Evolutionary conservation across 2,113 vertebrate species (phyloP).

Genomic region (Pedionomus torquatus): DNA sequence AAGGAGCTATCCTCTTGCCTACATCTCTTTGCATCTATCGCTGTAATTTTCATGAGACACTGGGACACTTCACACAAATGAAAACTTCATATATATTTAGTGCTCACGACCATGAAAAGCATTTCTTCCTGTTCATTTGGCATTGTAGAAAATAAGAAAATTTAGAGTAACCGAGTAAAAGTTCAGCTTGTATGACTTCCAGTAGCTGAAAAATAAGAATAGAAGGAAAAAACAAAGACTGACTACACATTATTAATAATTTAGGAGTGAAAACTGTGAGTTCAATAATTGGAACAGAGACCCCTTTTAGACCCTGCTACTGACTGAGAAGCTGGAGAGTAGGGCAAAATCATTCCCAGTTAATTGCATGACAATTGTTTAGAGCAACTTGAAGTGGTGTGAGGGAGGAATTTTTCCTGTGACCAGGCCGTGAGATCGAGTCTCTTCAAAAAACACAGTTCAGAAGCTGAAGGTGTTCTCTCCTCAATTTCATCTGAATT

Average conservation of each 20-base stretch:
- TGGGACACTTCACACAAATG: neutral
- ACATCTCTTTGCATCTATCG: neutral
- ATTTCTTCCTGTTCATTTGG: neutral
- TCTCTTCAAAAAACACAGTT: neutral
- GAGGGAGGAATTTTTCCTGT: neutral
- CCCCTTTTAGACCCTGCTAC: neutral
- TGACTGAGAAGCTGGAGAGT: neutral
- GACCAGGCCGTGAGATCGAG: neutral
- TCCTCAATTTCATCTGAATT: neutral
- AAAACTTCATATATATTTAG: neutral
- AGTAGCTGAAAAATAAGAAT: neutral
- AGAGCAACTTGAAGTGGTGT: neutral
- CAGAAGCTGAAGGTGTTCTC: neutral
- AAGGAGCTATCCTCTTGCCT: neutral
- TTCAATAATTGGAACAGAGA: neutral
- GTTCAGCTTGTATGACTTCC: neutral
- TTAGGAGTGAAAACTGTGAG: neutral
- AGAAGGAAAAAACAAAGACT: neutral
- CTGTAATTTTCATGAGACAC: neutral
- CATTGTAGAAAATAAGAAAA: neutral
- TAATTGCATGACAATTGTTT: neutral
- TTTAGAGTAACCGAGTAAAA: neutral
- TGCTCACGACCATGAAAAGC: neutral
- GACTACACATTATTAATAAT: neutral
- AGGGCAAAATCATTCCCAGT: neutral